These are phyloP conservation scores for Megaceryle alcyon DNA, from an alignment of 2,797 vertebrate genomes.

Conservation along the genomic window DNA sequence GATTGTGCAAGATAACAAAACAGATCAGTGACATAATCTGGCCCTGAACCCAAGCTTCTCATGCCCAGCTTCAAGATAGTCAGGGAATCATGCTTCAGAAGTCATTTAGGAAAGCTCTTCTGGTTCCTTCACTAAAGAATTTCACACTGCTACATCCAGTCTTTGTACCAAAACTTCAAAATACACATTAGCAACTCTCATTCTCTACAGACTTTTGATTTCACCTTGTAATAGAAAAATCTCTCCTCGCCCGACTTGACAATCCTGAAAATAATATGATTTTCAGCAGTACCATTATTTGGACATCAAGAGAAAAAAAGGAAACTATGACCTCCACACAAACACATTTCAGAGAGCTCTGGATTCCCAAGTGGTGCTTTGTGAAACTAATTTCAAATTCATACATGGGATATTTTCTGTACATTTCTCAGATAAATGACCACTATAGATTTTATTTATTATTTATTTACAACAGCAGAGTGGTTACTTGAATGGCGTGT, in stretches of 20 bases:
- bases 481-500: background rate
- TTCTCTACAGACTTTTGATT: background rate
- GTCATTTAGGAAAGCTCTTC: background rate
- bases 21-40: background rate
- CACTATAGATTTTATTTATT: background rate
- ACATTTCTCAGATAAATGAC: background rate
- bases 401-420: background rate
- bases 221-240: background rate
- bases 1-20: background rate
- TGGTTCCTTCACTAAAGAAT: background rate
- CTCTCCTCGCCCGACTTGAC: background rate
- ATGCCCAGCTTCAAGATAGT: background rate
- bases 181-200: background rate
- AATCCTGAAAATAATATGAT: background rate
- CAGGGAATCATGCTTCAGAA: background rate
- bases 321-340: background rate
- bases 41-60: background rate
- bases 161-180: background rate
- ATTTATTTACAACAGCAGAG: background rate
- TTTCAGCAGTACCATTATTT: background rate
- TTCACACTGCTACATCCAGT: background rate
- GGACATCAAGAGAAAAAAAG: background rate
- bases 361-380: background rate
- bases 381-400: background rate
- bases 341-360: background rate